Conservation (phyloP, 2,113 vertebrate genomes). For the Varanus komodoensis region DNA sequence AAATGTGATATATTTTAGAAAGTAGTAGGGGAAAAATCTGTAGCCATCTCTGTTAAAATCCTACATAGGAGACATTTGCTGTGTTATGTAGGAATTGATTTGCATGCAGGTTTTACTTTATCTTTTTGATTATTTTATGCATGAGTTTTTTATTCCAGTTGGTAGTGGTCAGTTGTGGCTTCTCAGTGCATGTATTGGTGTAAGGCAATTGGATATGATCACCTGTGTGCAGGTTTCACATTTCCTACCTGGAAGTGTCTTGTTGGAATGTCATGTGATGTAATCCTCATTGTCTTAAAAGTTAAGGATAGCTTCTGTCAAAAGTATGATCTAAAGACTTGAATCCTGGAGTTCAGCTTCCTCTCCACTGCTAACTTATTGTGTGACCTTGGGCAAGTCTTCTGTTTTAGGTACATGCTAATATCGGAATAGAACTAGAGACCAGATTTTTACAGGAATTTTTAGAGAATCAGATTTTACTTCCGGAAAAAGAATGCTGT, state of each 20-base stretch:
- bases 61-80: neutral
- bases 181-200: neutral
- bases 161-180: neutral
- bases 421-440: no score
- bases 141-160: neutral
- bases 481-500: slow-evolving; percentile 83
- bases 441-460: slow-evolving; percentile 78
- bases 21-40: neutral
- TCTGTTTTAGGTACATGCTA: no score
- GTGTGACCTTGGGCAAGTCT: neutral
- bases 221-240: neutral
- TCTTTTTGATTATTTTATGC: neutral
- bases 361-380: neutral
- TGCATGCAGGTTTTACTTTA: neutral
- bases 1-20: neutral
- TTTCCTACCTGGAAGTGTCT: neutral
- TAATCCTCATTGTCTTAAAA: neutral
- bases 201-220: neutral
- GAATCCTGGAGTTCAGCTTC: neutral
- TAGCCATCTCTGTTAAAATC: neutral
- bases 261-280: neutral
- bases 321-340: neutral
- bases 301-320: neutral
- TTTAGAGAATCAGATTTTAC: slow-evolving; percentile 85
- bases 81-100: neutral